Base-by-base conservation (phyloP, 2,888 invertebrate species). In the Brachypalpus laphriformis region DNA sequence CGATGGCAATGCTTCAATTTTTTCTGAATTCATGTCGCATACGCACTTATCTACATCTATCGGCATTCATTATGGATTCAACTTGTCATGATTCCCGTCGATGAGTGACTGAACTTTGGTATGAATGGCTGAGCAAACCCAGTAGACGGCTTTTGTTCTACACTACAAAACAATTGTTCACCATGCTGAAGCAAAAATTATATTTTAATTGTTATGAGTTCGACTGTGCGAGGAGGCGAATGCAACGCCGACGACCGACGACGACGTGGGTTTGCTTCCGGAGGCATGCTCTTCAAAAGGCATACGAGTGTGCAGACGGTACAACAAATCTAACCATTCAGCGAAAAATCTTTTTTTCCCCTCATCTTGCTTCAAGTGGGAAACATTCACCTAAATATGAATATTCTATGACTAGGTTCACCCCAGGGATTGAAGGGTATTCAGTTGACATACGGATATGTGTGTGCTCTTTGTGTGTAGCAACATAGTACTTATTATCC, bases 101-200 rank as follows among this genome's bases (percentile, higher is more conserved):
- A 81, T 75, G 83, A 85, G 80, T 85, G 80, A 81, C 57, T 85
- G 83, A 85, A 85, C 83, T 80, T 71, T 75, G 45, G 6, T 54
- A 31, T 61, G 70, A 71, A 68, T 8, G 11, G 20, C 56, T 45
- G 20, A 40, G 9, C 7, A 56, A 72, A 61, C 66, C 57, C 31
- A 25, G 71, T 1, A 77, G 71, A 72, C 61, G 47, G 65, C 78
- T 70, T 74, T 72, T 83, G 72, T 78, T 78, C 71, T 63, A 65
- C 40, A 51, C 71, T 63, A 70, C 75, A 59, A 51, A 82, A 65
- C 70, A 77, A 82, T 65, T 56, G 47, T 45, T 63, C 70, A 57
- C 42, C 34, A 63, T 45, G 63, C 34, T 59, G 56, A 31, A 49
- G 54, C 56, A 72, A 25, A 65, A 72, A 78, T 56, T 77, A 42